Conservation (phyloP, 2,113 vertebrate genomes). For the Syngnathus floridae region DNA sequence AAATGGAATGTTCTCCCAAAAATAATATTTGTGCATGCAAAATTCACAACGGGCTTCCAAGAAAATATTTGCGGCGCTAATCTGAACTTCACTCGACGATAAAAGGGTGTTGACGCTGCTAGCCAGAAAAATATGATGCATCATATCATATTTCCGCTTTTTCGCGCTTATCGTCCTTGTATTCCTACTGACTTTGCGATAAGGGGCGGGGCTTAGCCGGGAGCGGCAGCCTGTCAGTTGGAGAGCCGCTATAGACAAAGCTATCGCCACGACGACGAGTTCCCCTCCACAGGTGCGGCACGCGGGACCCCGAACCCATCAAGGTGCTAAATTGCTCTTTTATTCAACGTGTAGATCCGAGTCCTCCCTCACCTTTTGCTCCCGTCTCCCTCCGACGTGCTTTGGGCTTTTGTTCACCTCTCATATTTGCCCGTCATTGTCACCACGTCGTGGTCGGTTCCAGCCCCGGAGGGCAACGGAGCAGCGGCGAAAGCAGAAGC, state of each 20-base stretch:
- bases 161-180: background rate
- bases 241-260: background rate
- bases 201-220: no score
- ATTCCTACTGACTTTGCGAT: background rate
- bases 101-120: background rate
- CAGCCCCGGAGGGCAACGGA: slow-evolving; percentile 82
- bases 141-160: background rate
- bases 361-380: slow-evolving; percentile 54
- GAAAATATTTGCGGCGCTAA: background rate
- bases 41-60: background rate
- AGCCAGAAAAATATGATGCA: background rate
- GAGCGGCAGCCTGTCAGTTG: no score
- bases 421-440: slow-evolving; percentile 90
- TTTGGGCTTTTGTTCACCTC: slow-evolving; percentile 62
- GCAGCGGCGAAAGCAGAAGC: slow-evolving; percentile 56
- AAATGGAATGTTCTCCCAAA: slow-evolving; percentile 4
- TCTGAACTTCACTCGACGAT: background rate
- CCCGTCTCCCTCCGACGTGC: slow-evolving; percentile 54
- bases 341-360: slow-evolving; percentile 37
- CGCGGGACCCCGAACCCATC: slow-evolving; percentile 29
- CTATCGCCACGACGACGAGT: slow-evolving; percentile 4
- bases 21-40: background rate
- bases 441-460: slow-evolving; percentile 90
- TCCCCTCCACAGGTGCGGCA: slow-evolving; percentile 21
- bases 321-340: slow-evolving; percentile 51